Conservation (phyloP, 2,888 invertebrate genomes). For the Drosophila nr. medialis region DNA sequence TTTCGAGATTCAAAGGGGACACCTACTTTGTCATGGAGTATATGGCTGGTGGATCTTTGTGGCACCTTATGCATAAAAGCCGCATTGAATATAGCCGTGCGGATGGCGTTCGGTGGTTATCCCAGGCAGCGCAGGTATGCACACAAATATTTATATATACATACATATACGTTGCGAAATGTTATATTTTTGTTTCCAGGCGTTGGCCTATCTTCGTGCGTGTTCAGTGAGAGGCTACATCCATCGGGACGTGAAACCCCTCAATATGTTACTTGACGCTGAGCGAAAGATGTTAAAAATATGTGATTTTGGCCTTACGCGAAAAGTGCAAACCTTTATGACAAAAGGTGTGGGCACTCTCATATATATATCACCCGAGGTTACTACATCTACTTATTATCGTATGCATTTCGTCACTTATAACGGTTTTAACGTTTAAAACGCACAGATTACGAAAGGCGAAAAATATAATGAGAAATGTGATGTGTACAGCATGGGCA, state of each 20-base stretch:
- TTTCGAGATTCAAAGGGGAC: fast-evolving
- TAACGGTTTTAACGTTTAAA: background rate
- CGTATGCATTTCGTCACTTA: background rate
- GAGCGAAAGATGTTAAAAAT: slow-evolving; percentile 1
- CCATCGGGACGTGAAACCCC: slow-evolving; percentile 34
- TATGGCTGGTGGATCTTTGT: background rate
- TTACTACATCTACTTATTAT: background rate
- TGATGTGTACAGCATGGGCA: slow-evolving; percentile 38
- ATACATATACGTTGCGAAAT: background rate
- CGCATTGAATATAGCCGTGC: background rate
- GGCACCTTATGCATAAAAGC: background rate
- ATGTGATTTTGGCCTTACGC: slow-evolving; percentile 20
- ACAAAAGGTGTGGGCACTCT: slow-evolving; percentile 4
- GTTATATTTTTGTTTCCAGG: background rate
- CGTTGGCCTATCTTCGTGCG: background rate
- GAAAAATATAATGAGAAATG: slow-evolving; percentile 7
- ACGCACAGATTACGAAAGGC: background rate
- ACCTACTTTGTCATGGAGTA: background rate
- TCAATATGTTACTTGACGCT: slow-evolving; percentile 17
- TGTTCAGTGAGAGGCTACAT: background rate
- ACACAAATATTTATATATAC: background rate
- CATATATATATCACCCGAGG: slow-evolving; percentile 34
- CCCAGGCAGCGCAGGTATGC: background rate
- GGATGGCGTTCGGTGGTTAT: background rate
- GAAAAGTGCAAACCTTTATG: slow-evolving; percentile 4